Base-by-base conservation (phyloP, 2,888 invertebrate genomes). In the Clivina fossor region DNA sequence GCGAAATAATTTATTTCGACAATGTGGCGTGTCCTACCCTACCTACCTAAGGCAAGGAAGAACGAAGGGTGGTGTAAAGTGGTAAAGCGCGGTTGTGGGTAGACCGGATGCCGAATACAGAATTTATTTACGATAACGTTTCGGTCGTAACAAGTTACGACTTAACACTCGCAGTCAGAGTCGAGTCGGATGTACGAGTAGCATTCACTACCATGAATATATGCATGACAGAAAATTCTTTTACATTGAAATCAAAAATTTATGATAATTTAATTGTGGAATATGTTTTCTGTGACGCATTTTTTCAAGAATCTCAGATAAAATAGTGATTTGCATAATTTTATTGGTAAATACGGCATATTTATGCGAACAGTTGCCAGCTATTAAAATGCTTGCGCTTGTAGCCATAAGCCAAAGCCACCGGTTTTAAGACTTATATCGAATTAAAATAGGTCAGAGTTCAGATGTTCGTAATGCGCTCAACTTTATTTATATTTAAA, bases 231-330 rank as follows among this genome's bases (percentile, higher is more conserved):
- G 35, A 44, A 53, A 50, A 53, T 53, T 53, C 53, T 44, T 53
- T 44, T 53, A 53, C 53, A 53, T 53, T 53, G 53, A 53, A 53
- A 53, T 53, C 53, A 53, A 53, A 53, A 53, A 53, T 53, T 53
- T 53, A 53, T 53, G 53, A 53, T 53, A 53, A 53, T 53, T 53
- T 44, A 53, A 53, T 53, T 53, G 53, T 53, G 43, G 53, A 53
- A 53, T 53, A 53, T 53, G 53, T 53, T 51, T 53, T 20, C 44
- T 24, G 53, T 44, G 44, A 37, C 33, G 43, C 44, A 53, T 53
- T 43, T 53, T 53, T 53, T 33, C 28, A 18, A 53, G 37, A 53
- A 44, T 44, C 53, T 35, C 37, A 44, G 28, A 53, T 53, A 53
- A 53, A 53, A 53, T 44, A 35, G 35, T 44, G 15, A 53, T 53